A percentile compares a stretch with the other conserved stretches of the same genome.
phyloP scores from a whole-genome alignment of 92 coral and sea anemone genomes.

The Actinostola sp. region DNA sequence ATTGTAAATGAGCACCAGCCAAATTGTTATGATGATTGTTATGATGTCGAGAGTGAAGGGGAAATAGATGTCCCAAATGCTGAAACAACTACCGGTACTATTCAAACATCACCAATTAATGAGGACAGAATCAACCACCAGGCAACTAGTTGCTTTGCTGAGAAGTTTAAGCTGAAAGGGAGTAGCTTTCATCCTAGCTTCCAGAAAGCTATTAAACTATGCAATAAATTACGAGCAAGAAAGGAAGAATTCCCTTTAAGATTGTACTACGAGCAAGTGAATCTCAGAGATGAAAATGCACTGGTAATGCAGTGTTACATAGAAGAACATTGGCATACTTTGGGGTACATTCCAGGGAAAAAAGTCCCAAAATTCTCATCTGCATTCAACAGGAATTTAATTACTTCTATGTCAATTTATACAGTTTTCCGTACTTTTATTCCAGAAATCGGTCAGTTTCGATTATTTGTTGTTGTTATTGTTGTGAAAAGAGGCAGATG shows the following conservation, averaged over 20 bases:
- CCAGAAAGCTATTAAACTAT: conserved; percentile 20
- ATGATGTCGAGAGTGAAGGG: too few species aligned
- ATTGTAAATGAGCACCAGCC: too few species aligned
- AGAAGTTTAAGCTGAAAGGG: conserved; percentile 12
- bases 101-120: too few species aligned
- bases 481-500: conserved; percentile 40
- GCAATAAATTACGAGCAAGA: background rate
- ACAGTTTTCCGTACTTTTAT: conserved; percentile 18
- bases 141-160: background rate
- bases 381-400: conserved; percentile 15
- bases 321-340: conserved; percentile 11
- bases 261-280: conserved; percentile 20
- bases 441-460: conserved; percentile 31
- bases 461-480: conserved; percentile 32
- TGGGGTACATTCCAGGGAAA: conserved; percentile 45
- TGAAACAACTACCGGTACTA: too few species aligned
- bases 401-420: background rate
- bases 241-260: conserved; percentile 7
- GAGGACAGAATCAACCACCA: too few species aligned
- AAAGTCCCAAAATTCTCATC: conserved; percentile 32
- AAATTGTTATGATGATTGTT: too few species aligned
- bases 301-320: conserved; percentile 22
- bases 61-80: too few species aligned
- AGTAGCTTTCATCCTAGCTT: conserved; percentile 14
- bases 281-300: conserved; percentile 52